Evolutionary conservation across 2,888 invertebrate species (phyloP).

Genomic region (Sesia bembeciformis): DNA sequence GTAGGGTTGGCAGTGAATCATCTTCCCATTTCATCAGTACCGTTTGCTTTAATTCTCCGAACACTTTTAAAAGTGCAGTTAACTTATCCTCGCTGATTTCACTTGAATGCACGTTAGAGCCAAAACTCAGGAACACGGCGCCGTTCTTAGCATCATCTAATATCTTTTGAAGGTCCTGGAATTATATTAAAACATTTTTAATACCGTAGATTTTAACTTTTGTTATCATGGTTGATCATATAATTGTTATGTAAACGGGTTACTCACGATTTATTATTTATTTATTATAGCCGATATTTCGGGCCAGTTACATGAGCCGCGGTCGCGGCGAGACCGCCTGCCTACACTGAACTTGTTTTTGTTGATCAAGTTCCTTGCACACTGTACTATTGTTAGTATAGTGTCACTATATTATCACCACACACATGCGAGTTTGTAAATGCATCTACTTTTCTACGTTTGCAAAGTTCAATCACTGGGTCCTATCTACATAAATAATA

Average conservation of each 20-base stretch:
- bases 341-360: too few relatives aligned
- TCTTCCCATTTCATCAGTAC: slow-evolving; percentile 72
- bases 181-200: background rate
- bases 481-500: too few relatives aligned
- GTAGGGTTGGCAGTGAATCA: slow-evolving; percentile 34
- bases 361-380: too few relatives aligned
- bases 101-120: slow-evolving; percentile 27
- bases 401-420: too few relatives aligned
- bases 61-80: slow-evolving; percentile 35
- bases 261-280: background rate
- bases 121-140: slow-evolving; percentile 32
- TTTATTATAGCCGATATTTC: background rate
- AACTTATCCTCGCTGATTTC: slow-evolving; percentile 22
- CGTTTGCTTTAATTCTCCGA: slow-evolving; percentile 50
- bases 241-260: background rate
- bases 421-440: too few relatives aligned
- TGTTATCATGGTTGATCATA: background rate
- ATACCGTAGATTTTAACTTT: background rate
- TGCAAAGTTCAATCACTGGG: too few relatives aligned
- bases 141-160: slow-evolving; percentile 27
- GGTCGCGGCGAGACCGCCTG: too few relatives aligned
- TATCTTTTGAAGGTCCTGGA: slow-evolving; percentile 26
- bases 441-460: too few relatives aligned
- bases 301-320: too few relatives aligned
- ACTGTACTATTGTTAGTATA: too few relatives aligned